These are phyloP conservation scores for Macropis europaea DNA, from an alignment of 2,888 invertebrate genomes.

Conservation along the genomic window DNA sequence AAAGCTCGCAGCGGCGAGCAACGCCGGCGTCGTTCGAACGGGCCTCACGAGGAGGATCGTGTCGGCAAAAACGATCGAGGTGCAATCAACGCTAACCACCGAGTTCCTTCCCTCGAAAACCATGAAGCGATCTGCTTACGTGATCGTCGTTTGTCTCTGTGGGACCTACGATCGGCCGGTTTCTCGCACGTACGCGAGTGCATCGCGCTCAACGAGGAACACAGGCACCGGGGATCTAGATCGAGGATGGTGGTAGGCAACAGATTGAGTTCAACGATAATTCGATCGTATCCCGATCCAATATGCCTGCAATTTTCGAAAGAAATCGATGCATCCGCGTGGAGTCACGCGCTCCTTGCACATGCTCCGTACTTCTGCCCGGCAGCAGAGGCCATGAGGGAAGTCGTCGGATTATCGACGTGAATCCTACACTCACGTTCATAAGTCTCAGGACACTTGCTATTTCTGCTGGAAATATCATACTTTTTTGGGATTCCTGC, in stretches of 20 bases:
- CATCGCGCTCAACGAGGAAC: conserved; percentile 15
- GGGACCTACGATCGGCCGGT: conserved; percentile 38
- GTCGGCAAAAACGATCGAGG: conserved; percentile 54
- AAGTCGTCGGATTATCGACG: no score
- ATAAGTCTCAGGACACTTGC: no score
- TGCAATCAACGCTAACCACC: conserved; percentile 71
- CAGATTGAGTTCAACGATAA: conserved; percentile 60
- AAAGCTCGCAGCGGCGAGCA: no score
- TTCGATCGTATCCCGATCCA: conserved; percentile 50
- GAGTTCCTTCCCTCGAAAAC: conserved; percentile 62
- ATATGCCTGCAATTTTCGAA: conserved; percentile 57
- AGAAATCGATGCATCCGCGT: conserved; percentile 46
- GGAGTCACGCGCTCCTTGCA: conserved; percentile 39
- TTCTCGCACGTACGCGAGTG: conserved; percentile 46
- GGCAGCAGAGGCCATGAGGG: no score
- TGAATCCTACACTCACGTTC: no score
- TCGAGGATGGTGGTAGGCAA: no score
- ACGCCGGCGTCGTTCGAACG: conserved; percentile 40
- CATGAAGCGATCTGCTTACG: conserved; percentile 70
- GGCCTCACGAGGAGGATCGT: conserved; percentile 19
- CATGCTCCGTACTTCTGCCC: conserved; percentile 12
- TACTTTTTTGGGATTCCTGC: no score
- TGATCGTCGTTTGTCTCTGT: conserved; percentile 73
- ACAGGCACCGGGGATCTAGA: conserved; percentile 38
- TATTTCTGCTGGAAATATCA: no score